Conservation (phyloP, 2,888 invertebrate genomes). For the Drosophila tripunctata region DNA sequence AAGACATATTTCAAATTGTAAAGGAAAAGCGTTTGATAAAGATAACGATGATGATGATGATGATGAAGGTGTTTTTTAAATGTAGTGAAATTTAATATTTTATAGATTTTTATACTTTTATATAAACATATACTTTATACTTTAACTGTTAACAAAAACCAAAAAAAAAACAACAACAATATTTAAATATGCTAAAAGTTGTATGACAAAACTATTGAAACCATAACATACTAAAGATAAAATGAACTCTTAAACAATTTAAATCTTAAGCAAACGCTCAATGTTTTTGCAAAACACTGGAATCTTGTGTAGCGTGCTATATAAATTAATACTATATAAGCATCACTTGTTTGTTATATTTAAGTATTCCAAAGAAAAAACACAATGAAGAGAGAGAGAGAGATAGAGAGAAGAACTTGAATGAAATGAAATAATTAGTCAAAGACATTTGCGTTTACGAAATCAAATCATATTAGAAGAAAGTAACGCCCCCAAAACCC, state of each 20-base stretch:
- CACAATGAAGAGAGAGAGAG: neutral
- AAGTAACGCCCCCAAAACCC: constrained; percentile 8
- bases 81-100: constrained; percentile 79
- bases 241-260: constrained; percentile 36
- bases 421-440: constrained; percentile 32
- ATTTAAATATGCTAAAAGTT: constrained; percentile 64
- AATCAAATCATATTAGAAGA: constrained; percentile 19
- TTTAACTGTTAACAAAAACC: constrained; percentile 73
- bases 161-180: constrained; percentile 30
- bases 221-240: constrained; percentile 30
- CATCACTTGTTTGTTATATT: constrained; percentile 58
- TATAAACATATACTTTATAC: constrained; percentile 77
- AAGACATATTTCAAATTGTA: constrained; percentile 42
- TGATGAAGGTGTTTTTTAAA: constrained; percentile 66
- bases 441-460: constrained; percentile 65
- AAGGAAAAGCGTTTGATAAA: constrained; percentile 44
- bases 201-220: constrained; percentile 50
- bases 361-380: constrained; percentile 52
- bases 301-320: constrained; percentile 70
- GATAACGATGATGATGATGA: constrained; percentile 9
- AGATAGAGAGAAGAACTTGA: neutral
- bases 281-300: constrained; percentile 63
- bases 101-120: constrained; percentile 82
- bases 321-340: constrained; percentile 53
- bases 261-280: constrained; percentile 70